Evolutionary conservation across 2,113 vertebrate species (phyloP), one percentile per base, ranked within the genome.

Genomic region (Barbus barbus): DNA sequence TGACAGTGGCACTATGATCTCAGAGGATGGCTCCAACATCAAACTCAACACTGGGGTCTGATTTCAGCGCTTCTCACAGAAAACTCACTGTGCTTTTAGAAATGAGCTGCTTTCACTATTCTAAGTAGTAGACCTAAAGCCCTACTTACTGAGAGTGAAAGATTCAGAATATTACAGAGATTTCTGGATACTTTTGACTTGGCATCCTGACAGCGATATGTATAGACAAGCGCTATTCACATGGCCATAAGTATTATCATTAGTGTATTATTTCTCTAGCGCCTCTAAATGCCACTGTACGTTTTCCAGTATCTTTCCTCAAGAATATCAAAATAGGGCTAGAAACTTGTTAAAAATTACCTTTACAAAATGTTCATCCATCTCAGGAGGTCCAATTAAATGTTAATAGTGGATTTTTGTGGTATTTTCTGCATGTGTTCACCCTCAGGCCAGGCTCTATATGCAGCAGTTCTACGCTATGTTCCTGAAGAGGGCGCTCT

Each of bases 381-480:
- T 7, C n/a, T 60, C 22, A 60, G 9, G 3, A 60, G 22, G 22
- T 60, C 56, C 24, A n/a, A 60, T 60, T 9, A 60, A 61, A 53
- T 20, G 18, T 53, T 22, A 53, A 53, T 8, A 53, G 51, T 53
- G 16, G 5, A 18, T 51, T 11, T 18, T 46, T 38, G n/a, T n/a
- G n/a, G n/a, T n/a, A n/a, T 14, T 71, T 48, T 48, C 22, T 18
- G 69, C 44, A 24, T 0, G 0, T 65, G 60, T 84, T 38, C 89
- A 41, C 72, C 28, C 12, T n/a, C 90, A 99, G 98, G 91, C 94
- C 60, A 93, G 92, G 87, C 95, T 99, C 28, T 94, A 96, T 92
- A 92, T 97, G 92, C 98, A 99, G 91, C 98, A 99, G 91, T 99
- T 98, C 91, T 97, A 97, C 0, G 96, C 97, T 90, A 99, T 99